Base-by-base conservation (phyloP, 2,113 vertebrate species). In the Sebastes fasciatus region DNA sequence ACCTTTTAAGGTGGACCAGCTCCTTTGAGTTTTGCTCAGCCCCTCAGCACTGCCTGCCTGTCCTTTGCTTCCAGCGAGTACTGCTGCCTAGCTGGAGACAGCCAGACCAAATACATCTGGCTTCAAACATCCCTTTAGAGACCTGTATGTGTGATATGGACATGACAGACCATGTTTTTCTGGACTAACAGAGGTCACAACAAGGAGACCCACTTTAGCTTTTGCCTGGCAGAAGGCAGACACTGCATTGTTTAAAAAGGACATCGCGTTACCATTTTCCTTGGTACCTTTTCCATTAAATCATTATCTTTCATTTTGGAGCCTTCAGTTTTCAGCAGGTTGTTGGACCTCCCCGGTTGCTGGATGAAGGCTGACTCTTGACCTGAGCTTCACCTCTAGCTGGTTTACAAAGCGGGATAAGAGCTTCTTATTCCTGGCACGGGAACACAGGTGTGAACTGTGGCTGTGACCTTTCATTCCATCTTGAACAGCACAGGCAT, bases 361-460 rank as follows among this genome's bases (percentile, higher is more conserved):
- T 34, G 4, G 13, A 16, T 62, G 60, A 73, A 26, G 69, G 34
- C 13, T 43, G 55, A 70, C 73, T 61, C 23, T 51, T 62, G 10
- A 61, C 85, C 74, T 9, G 40, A 62, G 63, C 55, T 57, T 88
- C 13, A 62, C 80, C 77, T 89, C 58, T 2, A 1, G 12, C 19
- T 8, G 45, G 11, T n/a, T 60, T 77, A n/a, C 78, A 68, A 72
- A 79, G 62, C 57, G 68, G 65, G 64, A 82, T 57, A 58, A 82
- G 34, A 51, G 58, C 45, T 57, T 74, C 82, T 77, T 64, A 84
- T 69, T 77, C 66, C 14, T 8, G 66, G 58, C 82, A 63, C 52
- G 64, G 43, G 65, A 84, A 68, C 72, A 68, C 84, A 86, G 85
- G 79, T 90, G 86, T 82, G 80, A 87, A 73, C 60, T 45, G 62